Base-by-base conservation (phyloP, 2,113 vertebrate genomes). In the Bostrychus sinensis region DNA sequence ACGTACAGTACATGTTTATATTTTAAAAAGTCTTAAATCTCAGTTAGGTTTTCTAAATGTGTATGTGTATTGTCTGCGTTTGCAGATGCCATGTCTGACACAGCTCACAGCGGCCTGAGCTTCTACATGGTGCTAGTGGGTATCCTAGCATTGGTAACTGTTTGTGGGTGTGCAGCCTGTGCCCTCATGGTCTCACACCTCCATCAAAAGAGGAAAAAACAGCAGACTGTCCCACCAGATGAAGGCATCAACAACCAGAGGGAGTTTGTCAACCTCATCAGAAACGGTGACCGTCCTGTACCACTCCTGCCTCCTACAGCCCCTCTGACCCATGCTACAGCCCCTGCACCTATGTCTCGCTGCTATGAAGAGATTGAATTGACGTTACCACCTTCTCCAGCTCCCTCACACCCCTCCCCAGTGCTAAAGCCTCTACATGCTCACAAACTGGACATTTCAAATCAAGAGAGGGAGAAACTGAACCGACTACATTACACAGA, bases 211-310 rank as follows among this genome's bases (percentile, higher is more conserved):
- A 76, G 86, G 53, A 89, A 88, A 79, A 92, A 92, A 70, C 84
- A 87, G 53, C 90, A 90, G 58, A 56, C 78, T 5, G 54, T 76
- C 51, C 83, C 81, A 2, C 74, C 75, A 28, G 90, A 89, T 17
- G 84, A 89, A 30, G 84, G 83, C 72, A 91, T 93, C 73, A 93
- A 93, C 86, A 93, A 93, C 83, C 92, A 93, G 83, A 86, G 92
- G 39, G 91, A 92, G 70, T 84, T 89, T 34, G 86, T 92, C 79
- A 92, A 90, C 68, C 91, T 93, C 66, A 92, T 93, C 80, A 84
- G 90, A 54, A 93, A 93, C 50, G 82, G 93, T 62, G 91, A 92
- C 50, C 86, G 77, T 48, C 78, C 81, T 0, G 58, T 59, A 25
- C 74, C 86, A 43, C 70, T 80, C 10, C 70, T 80, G 56, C 75